Conservation (phyloP, 2,888 invertebrate genomes). For the Melangyna quadrimaculata region DNA sequence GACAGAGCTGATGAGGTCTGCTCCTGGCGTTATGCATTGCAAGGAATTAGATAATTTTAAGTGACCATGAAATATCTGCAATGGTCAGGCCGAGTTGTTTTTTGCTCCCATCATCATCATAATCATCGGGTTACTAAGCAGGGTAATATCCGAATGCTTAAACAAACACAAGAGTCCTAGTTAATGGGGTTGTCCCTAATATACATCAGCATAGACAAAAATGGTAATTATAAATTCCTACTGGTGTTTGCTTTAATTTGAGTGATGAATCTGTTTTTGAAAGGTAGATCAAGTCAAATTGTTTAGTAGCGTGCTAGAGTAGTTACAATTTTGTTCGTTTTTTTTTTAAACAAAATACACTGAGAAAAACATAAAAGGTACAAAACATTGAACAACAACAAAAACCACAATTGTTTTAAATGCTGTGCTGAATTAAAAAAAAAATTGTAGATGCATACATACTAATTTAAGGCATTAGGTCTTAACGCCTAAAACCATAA, state of each 20-base stretch:
- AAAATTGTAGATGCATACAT: too few species aligned
- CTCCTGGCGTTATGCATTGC: slow-evolving; percentile 49
- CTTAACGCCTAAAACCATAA: too few species aligned
- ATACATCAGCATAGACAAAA: not conserved
- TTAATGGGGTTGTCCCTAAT: slow-evolving; percentile 22
- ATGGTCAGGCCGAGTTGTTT: slow-evolving; percentile 48
- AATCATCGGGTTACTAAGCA: slow-evolving; percentile 1
- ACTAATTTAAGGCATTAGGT: too few species aligned
- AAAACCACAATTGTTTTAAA: too few species aligned
- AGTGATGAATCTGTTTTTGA: slow-evolving; percentile 30
- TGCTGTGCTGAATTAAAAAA: too few species aligned
- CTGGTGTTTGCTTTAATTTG: not conserved
- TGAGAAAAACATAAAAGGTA: not conserved
- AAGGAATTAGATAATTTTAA: slow-evolving; percentile 69
- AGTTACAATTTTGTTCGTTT: not conserved
- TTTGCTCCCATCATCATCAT: slow-evolving; percentile 2
- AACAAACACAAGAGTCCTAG: not conserved
- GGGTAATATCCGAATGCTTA: not conserved
- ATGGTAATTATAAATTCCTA: slow-evolving; percentile 39
- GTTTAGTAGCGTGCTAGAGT: not conserved
- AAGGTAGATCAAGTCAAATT: not conserved
- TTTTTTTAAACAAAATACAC: not conserved
- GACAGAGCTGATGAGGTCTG: slow-evolving; percentile 59
- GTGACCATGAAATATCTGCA: slow-evolving; percentile 68
- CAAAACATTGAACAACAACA: too few species aligned